phyloP scores from a whole-genome alignment of 92 coral and sea anemone genomes.

The Palythoa heliodiscus region DNA sequence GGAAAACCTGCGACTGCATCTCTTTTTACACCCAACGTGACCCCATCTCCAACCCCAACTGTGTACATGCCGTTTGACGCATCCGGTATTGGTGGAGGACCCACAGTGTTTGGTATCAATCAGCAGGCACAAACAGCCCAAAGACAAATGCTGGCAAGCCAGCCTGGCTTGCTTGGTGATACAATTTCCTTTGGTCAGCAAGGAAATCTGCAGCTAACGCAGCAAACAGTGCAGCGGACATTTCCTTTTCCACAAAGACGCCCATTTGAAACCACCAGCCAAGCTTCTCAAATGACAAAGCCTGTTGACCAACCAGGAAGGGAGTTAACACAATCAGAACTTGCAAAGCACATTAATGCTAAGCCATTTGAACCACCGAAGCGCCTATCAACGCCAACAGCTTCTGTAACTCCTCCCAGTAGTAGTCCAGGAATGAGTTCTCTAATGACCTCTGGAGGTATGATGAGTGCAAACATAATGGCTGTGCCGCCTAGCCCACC shows the following conservation, averaged over 20 bases:
- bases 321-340: slow-evolving; percentile 79
- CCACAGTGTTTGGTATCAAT: slow-evolving; percentile 64
- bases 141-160: slow-evolving; percentile 63
- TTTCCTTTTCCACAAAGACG: slow-evolving; percentile 74
- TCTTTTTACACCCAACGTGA: slow-evolving; percentile 66
- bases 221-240: slow-evolving; percentile 63
- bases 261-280: slow-evolving; percentile 60
- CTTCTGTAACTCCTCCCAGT: slow-evolving; percentile 58
- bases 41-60: slow-evolving; percentile 70
- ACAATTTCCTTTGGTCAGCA: slow-evolving; percentile 60
- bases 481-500: slow-evolving; percentile 79
- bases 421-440: slow-evolving; percentile 57
- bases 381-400: slow-evolving; percentile 76
- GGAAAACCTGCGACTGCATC: slow-evolving; percentile 70
- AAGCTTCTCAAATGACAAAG: slow-evolving; percentile 62
- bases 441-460: slow-evolving; percentile 57
- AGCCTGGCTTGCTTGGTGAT: slow-evolving; percentile 60
- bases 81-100: slow-evolving; percentile 64
- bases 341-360: slow-evolving; percentile 94
- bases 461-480: slow-evolving; percentile 67
- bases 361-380: slow-evolving; percentile 99
- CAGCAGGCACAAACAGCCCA: slow-evolving; percentile 82
- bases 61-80: slow-evolving; percentile 89
- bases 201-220: slow-evolving; percentile 53
- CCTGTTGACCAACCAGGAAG: slow-evolving; percentile 59